Conservation (phyloP, 2,113 vertebrate genomes). For the Tragulus kanchil region DNA sequence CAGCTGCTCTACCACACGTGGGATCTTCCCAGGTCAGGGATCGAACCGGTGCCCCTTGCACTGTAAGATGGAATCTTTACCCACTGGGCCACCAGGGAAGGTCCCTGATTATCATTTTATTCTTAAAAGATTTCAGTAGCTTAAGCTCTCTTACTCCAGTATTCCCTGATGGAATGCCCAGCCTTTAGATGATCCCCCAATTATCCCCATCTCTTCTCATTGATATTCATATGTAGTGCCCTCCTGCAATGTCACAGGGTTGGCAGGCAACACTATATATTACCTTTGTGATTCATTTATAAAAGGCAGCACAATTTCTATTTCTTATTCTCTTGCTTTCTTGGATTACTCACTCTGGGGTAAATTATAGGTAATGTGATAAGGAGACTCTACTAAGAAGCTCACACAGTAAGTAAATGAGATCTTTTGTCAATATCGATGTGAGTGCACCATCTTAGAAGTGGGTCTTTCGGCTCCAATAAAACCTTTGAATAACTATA, state of each 20-base stretch:
- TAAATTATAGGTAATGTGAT: background rate
- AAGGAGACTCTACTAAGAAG: background rate
- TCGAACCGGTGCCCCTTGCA: no score
- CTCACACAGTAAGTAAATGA: background rate
- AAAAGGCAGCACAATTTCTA: background rate
- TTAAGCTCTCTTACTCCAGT: background rate
- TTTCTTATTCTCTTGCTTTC: background rate
- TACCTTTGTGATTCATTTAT: background rate
- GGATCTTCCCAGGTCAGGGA: no score
- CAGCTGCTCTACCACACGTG: no score
- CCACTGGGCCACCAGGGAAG: no score
- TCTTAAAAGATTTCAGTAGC: background rate
- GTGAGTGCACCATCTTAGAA: background rate
- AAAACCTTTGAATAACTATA: background rate
- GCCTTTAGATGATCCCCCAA: background rate
- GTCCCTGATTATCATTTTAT: background rate
- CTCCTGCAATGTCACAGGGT: background rate
- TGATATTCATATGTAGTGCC: background rate
- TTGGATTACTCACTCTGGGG: background rate
- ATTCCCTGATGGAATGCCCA: background rate
- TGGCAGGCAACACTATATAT: no score
- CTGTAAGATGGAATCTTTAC: no score
- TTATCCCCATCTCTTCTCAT: background rate
- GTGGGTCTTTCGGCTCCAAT: background rate
- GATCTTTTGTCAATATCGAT: background rate